These are phyloP conservation scores for Trinorchestia longiramus DNA, from an alignment of 1,140 invertebrate genomes.

Conservation along the genomic window DNA sequence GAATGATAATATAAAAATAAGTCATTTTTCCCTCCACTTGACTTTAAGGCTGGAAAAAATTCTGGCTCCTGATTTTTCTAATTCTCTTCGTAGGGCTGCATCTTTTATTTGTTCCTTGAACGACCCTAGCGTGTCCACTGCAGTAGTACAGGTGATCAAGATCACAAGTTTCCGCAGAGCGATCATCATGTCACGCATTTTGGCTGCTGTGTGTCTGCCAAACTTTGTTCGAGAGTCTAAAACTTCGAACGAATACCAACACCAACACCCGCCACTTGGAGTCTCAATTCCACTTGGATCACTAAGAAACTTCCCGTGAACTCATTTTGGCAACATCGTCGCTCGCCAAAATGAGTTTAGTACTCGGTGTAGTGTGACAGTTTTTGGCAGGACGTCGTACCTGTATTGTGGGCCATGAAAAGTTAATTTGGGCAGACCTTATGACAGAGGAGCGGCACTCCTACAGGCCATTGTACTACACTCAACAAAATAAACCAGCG, in stretches of 20 bases:
- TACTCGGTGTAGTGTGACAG: neutral
- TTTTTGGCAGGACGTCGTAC: neutral
- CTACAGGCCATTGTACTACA: neutral
- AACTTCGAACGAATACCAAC: too few relatives aligned
- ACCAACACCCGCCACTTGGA: too few relatives aligned
- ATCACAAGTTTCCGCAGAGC: neutral
- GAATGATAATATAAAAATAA: neutral
- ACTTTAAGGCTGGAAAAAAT: neutral
- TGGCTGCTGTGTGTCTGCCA: neutral
- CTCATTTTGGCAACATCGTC: neutral
- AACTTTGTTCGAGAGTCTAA: too few relatives aligned
- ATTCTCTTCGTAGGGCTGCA: neutral
- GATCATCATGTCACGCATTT: neutral
- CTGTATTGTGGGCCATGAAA: neutral
- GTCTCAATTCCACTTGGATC: neutral
- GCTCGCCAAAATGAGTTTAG: neutral
- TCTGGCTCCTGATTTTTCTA: neutral
- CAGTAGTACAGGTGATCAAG: neutral
- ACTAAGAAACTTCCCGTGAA: neutral
- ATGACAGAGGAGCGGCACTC: neutral
- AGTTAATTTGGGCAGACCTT: neutral
- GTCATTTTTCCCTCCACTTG: neutral
- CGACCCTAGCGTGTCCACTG: neutral
- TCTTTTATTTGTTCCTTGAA: neutral
- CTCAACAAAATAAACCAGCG: neutral